phyloP scores from a whole-genome alignment of 2,888 invertebrate genomes.

The Empis livida region DNA sequence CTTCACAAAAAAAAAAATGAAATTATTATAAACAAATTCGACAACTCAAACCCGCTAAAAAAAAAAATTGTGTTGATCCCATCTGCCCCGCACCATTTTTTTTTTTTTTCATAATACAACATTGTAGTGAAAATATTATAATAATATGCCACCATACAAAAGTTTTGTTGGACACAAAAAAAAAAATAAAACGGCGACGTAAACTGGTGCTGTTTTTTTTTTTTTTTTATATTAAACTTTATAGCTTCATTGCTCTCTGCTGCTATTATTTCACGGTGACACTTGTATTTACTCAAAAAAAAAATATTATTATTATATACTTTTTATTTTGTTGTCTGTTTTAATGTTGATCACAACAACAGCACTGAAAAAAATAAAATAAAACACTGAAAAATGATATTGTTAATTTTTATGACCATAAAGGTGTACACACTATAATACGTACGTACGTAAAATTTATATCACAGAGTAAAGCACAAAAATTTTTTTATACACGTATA shows the following conservation, averaged over 20 bases:
- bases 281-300: not conserved
- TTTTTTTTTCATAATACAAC: no score
- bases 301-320: not conserved
- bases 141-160: no score
- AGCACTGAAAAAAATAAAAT: not conserved
- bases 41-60: no score
- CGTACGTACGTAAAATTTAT: not conserved
- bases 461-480: slow-evolving; percentile 17
- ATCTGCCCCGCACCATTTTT: not conserved
- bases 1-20: no score
- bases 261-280: not conserved
- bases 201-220: not conserved
- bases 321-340: no score
- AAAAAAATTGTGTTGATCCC: not conserved
- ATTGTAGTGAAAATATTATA: no score
- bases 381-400: no score
- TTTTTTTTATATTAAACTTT: no score
- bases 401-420: not conserved
- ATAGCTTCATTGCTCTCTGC: not conserved
- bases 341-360: no score
- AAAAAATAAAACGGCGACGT: no score
- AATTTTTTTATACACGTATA: slow-evolving; percentile 4
- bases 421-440: not conserved
- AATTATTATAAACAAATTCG: no score
- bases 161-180: no score